A percentile compares a stretch with the other conserved stretches of the same genome.
These are phyloP conservation scores for Drosophila obscura DNA, from an alignment of 1,140 invertebrate genomes.

Conservation along the genomic window DNA sequence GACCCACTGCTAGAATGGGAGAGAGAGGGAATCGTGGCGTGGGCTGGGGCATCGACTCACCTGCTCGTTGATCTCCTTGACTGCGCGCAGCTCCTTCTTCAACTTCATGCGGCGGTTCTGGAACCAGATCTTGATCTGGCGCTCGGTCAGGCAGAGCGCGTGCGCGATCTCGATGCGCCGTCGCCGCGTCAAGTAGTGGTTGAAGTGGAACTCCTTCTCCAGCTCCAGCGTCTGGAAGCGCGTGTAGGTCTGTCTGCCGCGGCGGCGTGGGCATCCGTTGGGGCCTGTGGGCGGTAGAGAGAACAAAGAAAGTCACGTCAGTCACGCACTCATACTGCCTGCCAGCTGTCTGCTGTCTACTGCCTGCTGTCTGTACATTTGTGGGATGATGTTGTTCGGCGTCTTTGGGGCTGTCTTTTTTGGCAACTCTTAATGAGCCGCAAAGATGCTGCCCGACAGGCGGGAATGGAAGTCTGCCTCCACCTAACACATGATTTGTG, in stretches of 20 bases:
- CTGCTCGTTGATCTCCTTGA: conserved; percentile 97
- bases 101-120: conserved; percentile 99
- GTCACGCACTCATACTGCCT: conserved; percentile 31
- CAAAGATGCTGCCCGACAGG: conserved; percentile 54
- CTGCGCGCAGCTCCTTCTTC: conserved; percentile 96
- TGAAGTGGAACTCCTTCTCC: conserved; percentile 99
- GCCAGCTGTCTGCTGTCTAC: too few relatives aligned
- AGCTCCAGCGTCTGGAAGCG: conserved; percentile 96
- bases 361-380: conserved; percentile 1
- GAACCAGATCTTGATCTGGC: conserved; percentile 99
- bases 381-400: conserved; percentile 19
- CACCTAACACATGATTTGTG: conserved; percentile 60
- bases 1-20: neutral
- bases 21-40: conserved; percentile 15
- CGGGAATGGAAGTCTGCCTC: conserved; percentile 50
- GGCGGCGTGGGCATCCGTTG: conserved; percentile 96
- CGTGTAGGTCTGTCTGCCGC: conserved; percentile 98
- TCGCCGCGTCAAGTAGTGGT: conserved; percentile 97
- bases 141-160: conserved; percentile 96
- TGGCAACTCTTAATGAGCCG: conserved; percentile 70
- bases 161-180: conserved; percentile 98
- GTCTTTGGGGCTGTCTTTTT: conserved; percentile 31
- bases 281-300: conserved; percentile 89
- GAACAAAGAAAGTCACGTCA: conserved; percentile 58
- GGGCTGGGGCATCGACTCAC: conserved; percentile 75